Conservation (phyloP, 2,888 invertebrate genomes). For the Plutella xylostella region DNA sequence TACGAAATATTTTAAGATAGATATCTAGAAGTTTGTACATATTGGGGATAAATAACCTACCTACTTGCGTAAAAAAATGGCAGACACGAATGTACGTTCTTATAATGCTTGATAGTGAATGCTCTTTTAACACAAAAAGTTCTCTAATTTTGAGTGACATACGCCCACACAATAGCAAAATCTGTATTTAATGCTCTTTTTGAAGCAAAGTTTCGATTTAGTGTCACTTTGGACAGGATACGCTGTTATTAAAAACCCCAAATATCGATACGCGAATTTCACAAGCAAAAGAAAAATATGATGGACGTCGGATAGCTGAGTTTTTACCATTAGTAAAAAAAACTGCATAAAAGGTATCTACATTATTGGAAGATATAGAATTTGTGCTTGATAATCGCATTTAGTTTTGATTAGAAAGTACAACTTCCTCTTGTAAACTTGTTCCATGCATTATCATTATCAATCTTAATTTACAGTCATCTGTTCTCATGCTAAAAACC, state of each 20-base stretch:
- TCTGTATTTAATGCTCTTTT: conserved; percentile 61
- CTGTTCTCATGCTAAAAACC: no score
- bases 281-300: conserved; percentile 1
- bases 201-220: conserved; percentile 32
- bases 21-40: not conserved
- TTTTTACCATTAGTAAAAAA: conserved; percentile 3
- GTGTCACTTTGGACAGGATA: conserved; percentile 47
- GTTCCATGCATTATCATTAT: no score
- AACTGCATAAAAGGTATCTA: no score
- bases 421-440: no score
- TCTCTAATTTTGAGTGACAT: conserved; percentile 52
- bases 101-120: conserved; percentile 13
- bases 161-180: conserved; percentile 52
- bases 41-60: not conserved
- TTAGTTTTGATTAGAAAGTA: no score
- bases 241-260: conserved; percentile 37
- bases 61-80: not conserved
- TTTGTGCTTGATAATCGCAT: no score
- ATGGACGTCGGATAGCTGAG: not conserved
- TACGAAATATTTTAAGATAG: no score
- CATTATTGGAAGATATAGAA: no score
- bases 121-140: conserved; percentile 27
- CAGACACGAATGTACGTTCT: no score
- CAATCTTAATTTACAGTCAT: no score
- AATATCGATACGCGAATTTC: conserved; percentile 17